These are phyloP conservation scores for Plodia interpunctella DNA, from an alignment of 1,140 invertebrate genomes.

Conservation along the genomic window DNA sequence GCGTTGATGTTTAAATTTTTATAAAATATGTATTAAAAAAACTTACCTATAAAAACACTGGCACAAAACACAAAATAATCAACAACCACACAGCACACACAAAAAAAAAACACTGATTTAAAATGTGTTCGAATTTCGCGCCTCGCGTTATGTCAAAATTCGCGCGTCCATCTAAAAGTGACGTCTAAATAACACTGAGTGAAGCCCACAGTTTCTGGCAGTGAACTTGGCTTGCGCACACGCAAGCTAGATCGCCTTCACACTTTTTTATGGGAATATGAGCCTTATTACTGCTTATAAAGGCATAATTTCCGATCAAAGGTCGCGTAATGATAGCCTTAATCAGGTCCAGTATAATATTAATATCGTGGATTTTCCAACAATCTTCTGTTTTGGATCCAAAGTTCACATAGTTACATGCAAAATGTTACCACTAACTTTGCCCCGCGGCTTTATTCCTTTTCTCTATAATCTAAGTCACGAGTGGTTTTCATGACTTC, in stretches of 20 bases:
- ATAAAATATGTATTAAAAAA: too few relatives aligned
- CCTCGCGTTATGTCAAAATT: neutral
- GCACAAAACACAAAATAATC: neutral
- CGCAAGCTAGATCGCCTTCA: neutral
- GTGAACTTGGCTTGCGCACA: neutral
- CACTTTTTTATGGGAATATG: neutral
- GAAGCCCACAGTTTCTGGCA: neutral
- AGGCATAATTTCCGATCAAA: neutral
- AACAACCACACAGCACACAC: neutral
- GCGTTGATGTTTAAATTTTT: too few relatives aligned
- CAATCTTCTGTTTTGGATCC: neutral
- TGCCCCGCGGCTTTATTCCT: neutral
- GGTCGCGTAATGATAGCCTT: slow-evolving; percentile 1
- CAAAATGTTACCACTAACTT: too few relatives aligned
- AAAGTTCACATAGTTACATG: neutral
- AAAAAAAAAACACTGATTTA: neutral
- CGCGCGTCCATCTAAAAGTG: slow-evolving; percentile 3
- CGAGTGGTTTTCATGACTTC: too few relatives aligned
- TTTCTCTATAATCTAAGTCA: too few relatives aligned
- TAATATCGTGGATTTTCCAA: neutral
- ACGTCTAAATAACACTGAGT: neutral
- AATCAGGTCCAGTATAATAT: neutral
- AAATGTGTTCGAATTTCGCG: neutral
- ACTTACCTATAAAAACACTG: neutral
- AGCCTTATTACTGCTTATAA: neutral